Conservation (phyloP, 2,888 invertebrate genomes). For the Ceraclea dissimilis region DNA sequence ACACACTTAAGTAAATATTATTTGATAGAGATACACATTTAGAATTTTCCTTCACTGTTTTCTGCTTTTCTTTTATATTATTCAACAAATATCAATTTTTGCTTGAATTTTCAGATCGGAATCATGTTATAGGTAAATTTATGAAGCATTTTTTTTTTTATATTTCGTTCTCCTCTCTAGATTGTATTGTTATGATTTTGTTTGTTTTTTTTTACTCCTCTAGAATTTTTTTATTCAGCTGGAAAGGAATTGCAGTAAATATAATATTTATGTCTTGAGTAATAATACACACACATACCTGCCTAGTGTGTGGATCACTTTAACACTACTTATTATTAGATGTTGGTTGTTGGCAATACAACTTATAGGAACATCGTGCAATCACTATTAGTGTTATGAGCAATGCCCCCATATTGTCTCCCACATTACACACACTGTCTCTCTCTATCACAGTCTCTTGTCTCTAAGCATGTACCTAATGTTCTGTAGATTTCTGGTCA, state of each 20-base stretch:
- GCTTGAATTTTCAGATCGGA: constrained; percentile 51
- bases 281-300: too few species aligned
- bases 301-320: too few species aligned
- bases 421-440: not conserved
- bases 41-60: not conserved
- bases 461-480: too few species aligned
- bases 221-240: not conserved
- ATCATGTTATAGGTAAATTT: constrained; percentile 49
- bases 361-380: not conserved
- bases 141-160: constrained; percentile 13
- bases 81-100: constrained; percentile 20
- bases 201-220: not conserved
- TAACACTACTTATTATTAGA: too few species aligned
- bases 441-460: not conserved
- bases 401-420: too few species aligned
- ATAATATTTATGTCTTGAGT: too few species aligned
- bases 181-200: constrained; percentile 9
- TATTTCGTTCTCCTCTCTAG: constrained; percentile 5
- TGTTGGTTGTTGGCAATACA: not conserved
- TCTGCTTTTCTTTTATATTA: constrained; percentile 22
- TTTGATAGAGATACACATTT: not conserved
- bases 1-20: not conserved
- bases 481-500: too few species aligned
- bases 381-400: too few species aligned
- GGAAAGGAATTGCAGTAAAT: too few species aligned